Evolutionary conservation across 2,888 invertebrate species (phyloP).

Genomic region (Corbicula japonica): DNA sequence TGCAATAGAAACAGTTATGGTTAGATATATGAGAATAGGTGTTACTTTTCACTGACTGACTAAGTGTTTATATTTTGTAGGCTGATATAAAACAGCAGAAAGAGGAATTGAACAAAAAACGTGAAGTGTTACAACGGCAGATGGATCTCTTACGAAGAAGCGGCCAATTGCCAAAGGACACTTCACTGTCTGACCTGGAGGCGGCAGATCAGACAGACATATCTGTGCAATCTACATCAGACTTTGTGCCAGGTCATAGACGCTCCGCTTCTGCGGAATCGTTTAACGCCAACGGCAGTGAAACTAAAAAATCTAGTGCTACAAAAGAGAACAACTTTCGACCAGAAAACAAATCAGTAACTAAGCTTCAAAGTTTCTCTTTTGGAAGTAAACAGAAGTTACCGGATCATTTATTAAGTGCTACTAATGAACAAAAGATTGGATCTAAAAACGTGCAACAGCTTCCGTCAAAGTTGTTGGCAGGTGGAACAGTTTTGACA

Average conservation of each 20-base stretch:
- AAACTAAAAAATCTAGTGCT: slow-evolving; percentile 26
- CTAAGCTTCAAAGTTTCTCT: slow-evolving; percentile 63
- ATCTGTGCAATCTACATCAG: slow-evolving; percentile 45
- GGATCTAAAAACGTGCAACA: slow-evolving; percentile 93
- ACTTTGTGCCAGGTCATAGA: slow-evolving; percentile 68
- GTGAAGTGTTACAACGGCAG: slow-evolving; percentile 93
- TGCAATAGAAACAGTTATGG: too few relatives aligned
- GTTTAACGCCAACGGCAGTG: slow-evolving; percentile 63
- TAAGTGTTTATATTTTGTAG: slow-evolving; percentile 52
- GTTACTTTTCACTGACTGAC: neutral
- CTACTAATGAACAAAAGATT: slow-evolving; percentile 93
- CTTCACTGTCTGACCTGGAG: slow-evolving; percentile 45
- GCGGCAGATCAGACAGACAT: slow-evolving; percentile 25
- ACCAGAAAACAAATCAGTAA: slow-evolving; percentile 46
- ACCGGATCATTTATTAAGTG: slow-evolving; percentile 92
- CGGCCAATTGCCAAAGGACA: slow-evolving; percentile 55
- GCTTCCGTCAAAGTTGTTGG: slow-evolving; percentile 95
- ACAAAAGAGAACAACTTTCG: slow-evolving; percentile 54
- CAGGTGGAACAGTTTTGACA: slow-evolving; percentile 41
- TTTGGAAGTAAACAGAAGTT: slow-evolving; percentile 81
- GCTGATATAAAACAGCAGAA: slow-evolving; percentile 94
- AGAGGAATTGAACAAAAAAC: slow-evolving; percentile 95
- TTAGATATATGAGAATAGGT: too few relatives aligned
- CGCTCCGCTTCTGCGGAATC: slow-evolving; percentile 82
- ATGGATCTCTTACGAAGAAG: slow-evolving; percentile 81